These are phyloP conservation scores for Listrodromus nycthemerus DNA, from an alignment of 2,888 invertebrate genomes.

Conservation along the genomic window DNA sequence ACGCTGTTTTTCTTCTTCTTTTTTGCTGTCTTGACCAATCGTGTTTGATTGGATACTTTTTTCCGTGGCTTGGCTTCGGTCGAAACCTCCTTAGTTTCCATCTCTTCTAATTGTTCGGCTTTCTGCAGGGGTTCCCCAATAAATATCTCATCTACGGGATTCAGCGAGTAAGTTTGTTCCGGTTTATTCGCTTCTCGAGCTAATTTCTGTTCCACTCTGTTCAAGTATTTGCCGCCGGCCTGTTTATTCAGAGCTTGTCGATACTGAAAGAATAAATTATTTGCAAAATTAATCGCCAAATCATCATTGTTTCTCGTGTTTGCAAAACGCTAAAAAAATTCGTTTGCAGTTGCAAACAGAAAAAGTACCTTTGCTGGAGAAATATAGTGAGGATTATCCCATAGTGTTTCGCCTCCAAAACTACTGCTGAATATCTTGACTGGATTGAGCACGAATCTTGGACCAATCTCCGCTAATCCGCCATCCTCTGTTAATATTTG, in stretches of 20 bases:
- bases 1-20: slow-evolving; percentile 47
- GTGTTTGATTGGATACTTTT: slow-evolving; percentile 71
- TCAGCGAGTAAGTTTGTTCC: slow-evolving; percentile 89
- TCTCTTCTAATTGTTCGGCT: slow-evolving; percentile 85
- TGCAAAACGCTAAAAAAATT: slow-evolving; percentile 23
- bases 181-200: slow-evolving; percentile 90
- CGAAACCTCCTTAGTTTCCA: slow-evolving; percentile 27
- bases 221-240: slow-evolving; percentile 91
- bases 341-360: not conserved
- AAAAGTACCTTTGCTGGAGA: slow-evolving; percentile 92
- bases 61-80: slow-evolving; percentile 39
- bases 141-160: slow-evolving; percentile 91
- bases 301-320: not conserved
- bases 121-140: slow-evolving; percentile 88
- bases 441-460: slow-evolving; percentile 93
- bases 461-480: slow-evolving; percentile 97
- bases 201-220: slow-evolving; percentile 92
- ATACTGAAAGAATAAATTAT: slow-evolving; percentile 85
- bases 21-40: slow-evolving; percentile 19
- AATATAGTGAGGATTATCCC: slow-evolving; percentile 96
- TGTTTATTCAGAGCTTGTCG: slow-evolving; percentile 89
- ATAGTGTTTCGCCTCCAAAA: slow-evolving; percentile 96
- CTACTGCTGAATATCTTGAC: slow-evolving; percentile 98
- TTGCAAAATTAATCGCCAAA: not conserved
- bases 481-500: slow-evolving; percentile 99